Evolutionary conservation across 2,113 vertebrate genomes (phyloP).

Genomic region (Pedionomus torquatus): DNA sequence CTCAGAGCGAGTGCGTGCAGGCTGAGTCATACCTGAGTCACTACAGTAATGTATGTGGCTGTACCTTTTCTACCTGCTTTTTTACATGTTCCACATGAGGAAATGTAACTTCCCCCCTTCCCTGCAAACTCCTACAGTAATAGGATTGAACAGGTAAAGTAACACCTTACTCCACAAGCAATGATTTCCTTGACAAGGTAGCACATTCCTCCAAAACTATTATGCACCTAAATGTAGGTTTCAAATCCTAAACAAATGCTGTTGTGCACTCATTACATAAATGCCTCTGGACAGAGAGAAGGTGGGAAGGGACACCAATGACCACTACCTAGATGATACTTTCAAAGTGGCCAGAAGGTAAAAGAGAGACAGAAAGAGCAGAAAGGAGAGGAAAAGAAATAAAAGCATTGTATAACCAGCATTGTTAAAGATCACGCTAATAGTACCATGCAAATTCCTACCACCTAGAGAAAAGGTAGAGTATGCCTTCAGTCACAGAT

Average conservation of each 20-base stretch:
- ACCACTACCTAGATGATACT: not conserved
- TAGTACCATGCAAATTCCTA: not conserved
- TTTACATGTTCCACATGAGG: not conserved
- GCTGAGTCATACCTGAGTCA: too few species aligned
- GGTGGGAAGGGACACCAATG: not conserved
- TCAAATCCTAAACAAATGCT: not conserved
- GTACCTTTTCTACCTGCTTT: not conserved
- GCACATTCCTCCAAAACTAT: not conserved
- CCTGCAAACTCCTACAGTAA: not conserved
- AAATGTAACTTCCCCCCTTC: not conserved
- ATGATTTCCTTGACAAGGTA: not conserved
- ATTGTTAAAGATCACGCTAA: not conserved
- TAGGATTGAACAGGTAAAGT: not conserved
- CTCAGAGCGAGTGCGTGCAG: not conserved
- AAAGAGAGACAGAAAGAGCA: not conserved
- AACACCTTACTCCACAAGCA: not conserved
- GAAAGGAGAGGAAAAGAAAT: not conserved
- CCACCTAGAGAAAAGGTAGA: not conserved
- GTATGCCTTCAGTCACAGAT: not conserved
- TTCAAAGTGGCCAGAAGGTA: not conserved
- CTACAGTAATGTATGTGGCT: not conserved
- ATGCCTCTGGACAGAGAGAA: not conserved
- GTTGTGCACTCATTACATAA: not conserved
- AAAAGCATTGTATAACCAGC: too few species aligned
- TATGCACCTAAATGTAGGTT: accelerated